Conservation (phyloP, 2,888 invertebrate genomes). For the Ligdia adustata region DNA sequence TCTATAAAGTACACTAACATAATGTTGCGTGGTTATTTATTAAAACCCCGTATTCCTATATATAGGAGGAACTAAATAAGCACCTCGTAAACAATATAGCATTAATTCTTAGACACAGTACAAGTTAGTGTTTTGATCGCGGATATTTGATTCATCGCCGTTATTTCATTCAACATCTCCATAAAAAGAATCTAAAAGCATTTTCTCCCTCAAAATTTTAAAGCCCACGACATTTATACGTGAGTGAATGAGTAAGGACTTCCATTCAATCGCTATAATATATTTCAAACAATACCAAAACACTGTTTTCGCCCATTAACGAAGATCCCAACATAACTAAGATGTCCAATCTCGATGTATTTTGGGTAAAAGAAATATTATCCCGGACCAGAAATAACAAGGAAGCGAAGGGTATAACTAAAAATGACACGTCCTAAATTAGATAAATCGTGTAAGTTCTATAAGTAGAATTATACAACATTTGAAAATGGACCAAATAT, state of each 20-base stretch:
- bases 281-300: constrained; percentile 14
- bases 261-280: constrained; percentile 9
- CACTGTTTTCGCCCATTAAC: constrained; percentile 29
- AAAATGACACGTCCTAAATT: constrained; percentile 35
- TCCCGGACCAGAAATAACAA: constrained; percentile 33
- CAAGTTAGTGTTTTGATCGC: too few relatives aligned
- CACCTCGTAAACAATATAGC: too few relatives aligned
- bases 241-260: constrained; percentile 2
- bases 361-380: constrained; percentile 34
- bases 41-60: too few relatives aligned
- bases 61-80: too few relatives aligned
- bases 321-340: constrained; percentile 29
- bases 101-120: too few relatives aligned
- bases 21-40: too few relatives aligned
- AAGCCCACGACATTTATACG: too few relatives aligned
- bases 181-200: too few relatives aligned
- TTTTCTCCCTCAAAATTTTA: too few relatives aligned
- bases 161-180: too few relatives aligned
- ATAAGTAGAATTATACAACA: constrained; percentile 21
- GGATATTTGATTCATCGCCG: too few relatives aligned
- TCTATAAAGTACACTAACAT: too few relatives aligned
- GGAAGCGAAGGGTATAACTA: constrained; percentile 35
- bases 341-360: constrained; percentile 29
- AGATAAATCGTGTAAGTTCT: constrained; percentile 27
- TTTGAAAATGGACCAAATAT: constrained; percentile 2